Conservation (phyloP, 1,140 invertebrate genomes). For the Druon quercuslanigerum region DNA sequence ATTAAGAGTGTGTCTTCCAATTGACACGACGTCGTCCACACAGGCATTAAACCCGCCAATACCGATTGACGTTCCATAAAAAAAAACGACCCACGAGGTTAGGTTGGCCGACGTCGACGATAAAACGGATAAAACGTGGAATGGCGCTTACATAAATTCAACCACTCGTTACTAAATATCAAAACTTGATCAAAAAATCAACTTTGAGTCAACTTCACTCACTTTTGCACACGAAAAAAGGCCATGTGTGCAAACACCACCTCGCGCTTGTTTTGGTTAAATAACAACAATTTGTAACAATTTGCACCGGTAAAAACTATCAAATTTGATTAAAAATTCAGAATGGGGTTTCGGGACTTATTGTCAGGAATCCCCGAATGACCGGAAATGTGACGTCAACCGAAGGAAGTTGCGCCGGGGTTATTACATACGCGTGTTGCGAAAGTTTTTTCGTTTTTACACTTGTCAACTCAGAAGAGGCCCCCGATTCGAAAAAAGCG, state of each 20-base stretch:
- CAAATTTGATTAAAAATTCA: too few species aligned
- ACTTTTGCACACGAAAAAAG: too few species aligned
- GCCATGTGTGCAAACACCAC: too few species aligned
- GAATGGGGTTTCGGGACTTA: too few species aligned
- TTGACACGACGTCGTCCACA: background rate
- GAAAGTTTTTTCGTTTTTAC: background rate
- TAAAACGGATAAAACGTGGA: too few species aligned
- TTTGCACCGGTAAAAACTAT: too few species aligned
- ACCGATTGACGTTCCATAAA: background rate
- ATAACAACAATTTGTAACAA: too few species aligned
- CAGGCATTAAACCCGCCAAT: background rate
- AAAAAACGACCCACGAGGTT: background rate
- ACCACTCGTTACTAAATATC: too few species aligned
- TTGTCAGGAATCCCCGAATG: background rate
- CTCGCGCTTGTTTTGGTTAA: too few species aligned
- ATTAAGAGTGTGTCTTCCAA: background rate
- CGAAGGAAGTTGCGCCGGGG: background rate
- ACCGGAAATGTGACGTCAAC: slow-evolving; percentile 16
- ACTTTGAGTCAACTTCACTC: too few species aligned
- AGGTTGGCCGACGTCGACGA: background rate
- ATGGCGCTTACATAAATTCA: too few species aligned
- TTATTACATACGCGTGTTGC: background rate
- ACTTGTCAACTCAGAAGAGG: background rate
- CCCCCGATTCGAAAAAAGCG: background rate
- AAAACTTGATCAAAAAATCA: too few species aligned